phyloP scores from a whole-genome alignment of 2,797 vertebrate species.

The Sebastes nivosus region DNA sequence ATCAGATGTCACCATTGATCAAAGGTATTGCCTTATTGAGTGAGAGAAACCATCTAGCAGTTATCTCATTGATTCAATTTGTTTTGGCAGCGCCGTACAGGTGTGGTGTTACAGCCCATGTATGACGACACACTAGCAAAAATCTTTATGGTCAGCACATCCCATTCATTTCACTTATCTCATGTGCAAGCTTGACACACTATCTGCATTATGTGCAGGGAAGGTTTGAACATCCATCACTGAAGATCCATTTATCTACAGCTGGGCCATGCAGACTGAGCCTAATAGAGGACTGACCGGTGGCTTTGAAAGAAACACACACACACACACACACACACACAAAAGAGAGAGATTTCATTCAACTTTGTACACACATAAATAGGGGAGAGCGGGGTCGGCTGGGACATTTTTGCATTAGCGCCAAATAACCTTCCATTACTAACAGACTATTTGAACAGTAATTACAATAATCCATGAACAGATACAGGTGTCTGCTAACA shows the following conservation, averaged over 20 bases:
- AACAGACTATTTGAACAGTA: too few relatives aligned
- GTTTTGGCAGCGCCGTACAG: constrained; percentile 2
- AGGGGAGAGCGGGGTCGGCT: too few relatives aligned
- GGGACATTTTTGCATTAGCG: too few relatives aligned
- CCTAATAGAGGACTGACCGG: not conserved
- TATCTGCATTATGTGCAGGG: not conserved
- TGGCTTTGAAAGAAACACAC: not conserved
- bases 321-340: not conserved
- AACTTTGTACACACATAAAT: too few relatives aligned
- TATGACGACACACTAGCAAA: not conserved
- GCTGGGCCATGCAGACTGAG: not conserved
- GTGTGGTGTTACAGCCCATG: not conserved
- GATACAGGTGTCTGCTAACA: too few relatives aligned
- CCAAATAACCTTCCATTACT: too few relatives aligned
- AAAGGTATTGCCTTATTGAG: not conserved
- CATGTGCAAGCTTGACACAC: not conserved
- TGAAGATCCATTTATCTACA: not conserved
- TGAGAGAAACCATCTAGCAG: not conserved
- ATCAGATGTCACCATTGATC: constrained; percentile 39
- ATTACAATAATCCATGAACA: too few relatives aligned
- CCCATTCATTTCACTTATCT: constrained; percentile 6
- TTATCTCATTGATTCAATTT: not conserved
- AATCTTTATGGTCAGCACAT: not conserved
- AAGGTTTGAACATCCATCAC: constrained; percentile 2
- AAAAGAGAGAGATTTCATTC: not conserved